A percentile compares a stretch with the other conserved stretches of the same genome.
Evolutionary conservation across 2,113 vertebrate genomes (phyloP).

Genomic region (Anolis sagrei): DNA sequence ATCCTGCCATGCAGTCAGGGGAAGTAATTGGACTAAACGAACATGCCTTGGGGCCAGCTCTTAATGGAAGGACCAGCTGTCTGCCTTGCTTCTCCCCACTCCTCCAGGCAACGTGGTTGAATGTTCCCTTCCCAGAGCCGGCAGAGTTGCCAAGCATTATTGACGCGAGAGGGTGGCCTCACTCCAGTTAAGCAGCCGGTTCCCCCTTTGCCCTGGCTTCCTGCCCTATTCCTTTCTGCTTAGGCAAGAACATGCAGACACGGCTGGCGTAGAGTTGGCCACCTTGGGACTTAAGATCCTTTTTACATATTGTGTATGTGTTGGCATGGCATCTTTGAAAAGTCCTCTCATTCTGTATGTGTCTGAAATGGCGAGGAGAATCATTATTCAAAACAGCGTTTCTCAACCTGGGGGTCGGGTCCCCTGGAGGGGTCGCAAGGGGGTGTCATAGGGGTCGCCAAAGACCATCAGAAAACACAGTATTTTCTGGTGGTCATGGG

Average conservation of each 20-base stretch:
- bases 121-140: background rate
- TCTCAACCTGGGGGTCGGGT: too few relatives aligned
- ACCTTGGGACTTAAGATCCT: background rate
- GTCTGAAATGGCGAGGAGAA: too few relatives aligned
- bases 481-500: too few relatives aligned
- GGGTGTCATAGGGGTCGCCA: too few relatives aligned
- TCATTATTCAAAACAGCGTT: too few relatives aligned
- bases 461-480: too few relatives aligned
- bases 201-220: background rate
- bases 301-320: background rate
- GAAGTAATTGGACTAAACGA: constrained; percentile 3
- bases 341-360: too few relatives aligned
- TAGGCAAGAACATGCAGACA: background rate
- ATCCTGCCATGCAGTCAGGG: background rate
- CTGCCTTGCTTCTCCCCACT: fast-evolving
- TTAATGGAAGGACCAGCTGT: constrained; percentile 28
- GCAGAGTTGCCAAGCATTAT: background rate
- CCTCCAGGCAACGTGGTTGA: fast-evolving
- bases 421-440: too few relatives aligned
- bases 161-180: fast-evolving
- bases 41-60: background rate
- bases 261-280: background rate
- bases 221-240: background rate
- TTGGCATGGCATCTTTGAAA: background rate
- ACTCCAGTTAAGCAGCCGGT: background rate